Base-by-base conservation (phyloP, 2,797 vertebrate species). In the Lycodopsis pacificus region DNA sequence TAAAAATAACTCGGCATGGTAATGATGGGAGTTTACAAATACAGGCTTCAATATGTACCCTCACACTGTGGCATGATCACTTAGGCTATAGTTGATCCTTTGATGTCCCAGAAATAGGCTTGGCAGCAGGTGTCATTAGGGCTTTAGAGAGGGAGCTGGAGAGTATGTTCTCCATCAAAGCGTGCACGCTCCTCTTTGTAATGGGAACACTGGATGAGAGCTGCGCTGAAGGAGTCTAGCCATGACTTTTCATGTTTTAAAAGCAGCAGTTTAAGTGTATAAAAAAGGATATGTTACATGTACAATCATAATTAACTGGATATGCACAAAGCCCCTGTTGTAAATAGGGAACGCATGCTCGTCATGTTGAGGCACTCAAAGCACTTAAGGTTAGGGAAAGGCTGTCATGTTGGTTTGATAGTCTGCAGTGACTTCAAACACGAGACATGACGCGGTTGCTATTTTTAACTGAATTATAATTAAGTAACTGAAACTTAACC, bases 21-120 rank as follows among this genome's bases (percentile, higher is more conserved):
- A 87, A 91, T 88, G 78, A 80, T 36, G 65, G 77, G 82, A 82
- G 65, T 79, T 88, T 87, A 73, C 72, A 80, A 85, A 89, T 82
- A 65, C 17, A 13, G 88, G 77, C 79, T 82, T 63, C 67, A 61
- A 19, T 79, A 73, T 86, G 81, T 68, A 71, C 62, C 74, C 76
- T 87, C 83, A 78, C 77, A 79, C 67, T 72, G 79, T 87, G 88
- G 83, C 85, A 88, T 15, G 72, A 87, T 71, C 85, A 91, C 89
- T 91, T 84, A 83, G 88, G 84, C 78, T 84, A 86, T 84, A 86
- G 87, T 89, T 92, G 91, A 93, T 90, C 86, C 91, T 93, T 94
- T 93, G 91, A 93, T 93, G 89, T 92, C 68, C 57, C 82, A 71
- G 83, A 90, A 91, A 91, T 85, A 86, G 88, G 87, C 73, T 78